phyloP scores from a whole-genome alignment of 1,140 invertebrate genomes.

The Drosophila nebulosa region DNA sequence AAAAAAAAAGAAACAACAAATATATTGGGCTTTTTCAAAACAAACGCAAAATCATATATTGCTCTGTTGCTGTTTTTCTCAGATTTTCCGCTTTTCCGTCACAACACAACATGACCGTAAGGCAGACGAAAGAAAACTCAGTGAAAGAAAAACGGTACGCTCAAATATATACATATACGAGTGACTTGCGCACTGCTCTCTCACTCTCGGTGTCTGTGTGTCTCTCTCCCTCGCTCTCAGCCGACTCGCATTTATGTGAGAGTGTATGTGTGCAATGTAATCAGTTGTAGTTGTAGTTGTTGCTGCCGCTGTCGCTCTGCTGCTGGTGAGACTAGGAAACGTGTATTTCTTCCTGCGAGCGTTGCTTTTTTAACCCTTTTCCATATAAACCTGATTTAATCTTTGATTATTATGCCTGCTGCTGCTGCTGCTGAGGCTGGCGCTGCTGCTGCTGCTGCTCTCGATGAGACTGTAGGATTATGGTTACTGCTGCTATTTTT shows the following conservation, averaged over 20 bases:
- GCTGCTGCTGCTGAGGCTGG: slow-evolving; percentile 34
- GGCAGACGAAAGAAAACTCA: slow-evolving; percentile 68
- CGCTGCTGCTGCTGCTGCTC: slow-evolving; percentile 4
- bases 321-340: slow-evolving; percentile 65
- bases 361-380: slow-evolving; percentile 72
- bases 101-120: slow-evolving; percentile 58
- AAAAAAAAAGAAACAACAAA: slow-evolving; percentile 1
- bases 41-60: slow-evolving; percentile 66
- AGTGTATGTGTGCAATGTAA: slow-evolving; percentile 27
- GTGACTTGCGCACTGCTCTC: slow-evolving; percentile 2
- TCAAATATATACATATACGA: slow-evolving; percentile 33
- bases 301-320: slow-evolving; percentile 39
- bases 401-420: slow-evolving; percentile 71
- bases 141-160: slow-evolving; percentile 27
- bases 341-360: slow-evolving; percentile 76
- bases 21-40: slow-evolving; percentile 65
- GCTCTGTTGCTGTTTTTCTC: slow-evolving; percentile 23
- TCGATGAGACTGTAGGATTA: slow-evolving; percentile 41
- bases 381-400: slow-evolving; percentile 78
- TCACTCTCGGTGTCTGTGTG: slow-evolving; percentile 32
- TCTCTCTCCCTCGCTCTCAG: not conserved
- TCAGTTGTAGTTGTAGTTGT: slow-evolving; percentile 60
- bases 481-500: slow-evolving; percentile 61
- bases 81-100: slow-evolving; percentile 48
- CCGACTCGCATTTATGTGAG: slow-evolving; percentile 7